A percentile compares a stretch with the other conserved stretches of the same genome.
Conservation (phyloP, 2,888 invertebrate genomes). For the Priocnemis perturbator region DNA sequence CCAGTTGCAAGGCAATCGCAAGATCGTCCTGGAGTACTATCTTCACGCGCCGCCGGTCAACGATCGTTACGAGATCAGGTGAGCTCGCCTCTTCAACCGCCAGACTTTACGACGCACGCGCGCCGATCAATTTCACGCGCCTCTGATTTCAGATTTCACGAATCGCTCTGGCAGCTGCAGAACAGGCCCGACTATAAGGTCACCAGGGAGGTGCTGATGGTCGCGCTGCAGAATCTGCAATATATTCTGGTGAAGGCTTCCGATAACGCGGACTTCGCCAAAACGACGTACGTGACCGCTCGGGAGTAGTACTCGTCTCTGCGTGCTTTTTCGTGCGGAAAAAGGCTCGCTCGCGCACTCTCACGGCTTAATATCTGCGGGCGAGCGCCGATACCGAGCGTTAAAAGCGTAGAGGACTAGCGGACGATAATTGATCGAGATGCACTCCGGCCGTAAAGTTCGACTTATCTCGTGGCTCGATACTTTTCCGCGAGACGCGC, state of each 20-base stretch:
- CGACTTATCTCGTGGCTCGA: too few species aligned
- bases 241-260: slow-evolving; percentile 87
- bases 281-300: slow-evolving; percentile 76
- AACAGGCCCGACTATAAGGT: slow-evolving; percentile 79
- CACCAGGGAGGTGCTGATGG: slow-evolving; percentile 89
- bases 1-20: slow-evolving; percentile 86
- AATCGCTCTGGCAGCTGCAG: slow-evolving; percentile 86
- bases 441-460: background rate
- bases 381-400: too few species aligned
- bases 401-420: background rate
- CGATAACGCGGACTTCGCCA: slow-evolving; percentile 79
- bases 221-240: slow-evolving; percentile 91
- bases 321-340: too few species aligned
- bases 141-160: slow-evolving; percentile 80
- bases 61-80: slow-evolving; percentile 77
- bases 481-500: too few species aligned
- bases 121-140: background rate
- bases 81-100: slow-evolving; percentile 30
- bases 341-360: too few species aligned
- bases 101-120: too few species aligned
- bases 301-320: too few species aligned
- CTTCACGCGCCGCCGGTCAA: slow-evolving; percentile 68
- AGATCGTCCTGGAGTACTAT: slow-evolving; percentile 86
- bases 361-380: too few species aligned
- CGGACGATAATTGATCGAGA: background rate